phyloP scores from a whole-genome alignment of 2,888 invertebrate genomes.

The Leucophora obtusa region DNA sequence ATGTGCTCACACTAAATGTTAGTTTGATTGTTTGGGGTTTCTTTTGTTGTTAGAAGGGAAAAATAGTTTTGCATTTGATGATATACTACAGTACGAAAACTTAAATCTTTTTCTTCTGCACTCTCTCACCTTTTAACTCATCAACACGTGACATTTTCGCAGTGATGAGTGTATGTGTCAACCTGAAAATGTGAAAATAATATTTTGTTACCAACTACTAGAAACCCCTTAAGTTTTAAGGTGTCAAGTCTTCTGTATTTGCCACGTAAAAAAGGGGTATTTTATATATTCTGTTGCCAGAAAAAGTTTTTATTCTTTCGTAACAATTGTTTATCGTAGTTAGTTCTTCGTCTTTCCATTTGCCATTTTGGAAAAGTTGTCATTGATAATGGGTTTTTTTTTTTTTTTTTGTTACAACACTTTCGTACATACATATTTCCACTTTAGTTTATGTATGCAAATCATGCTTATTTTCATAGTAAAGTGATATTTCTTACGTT shows the following conservation, averaged over 20 bases:
- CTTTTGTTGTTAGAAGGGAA: not conserved
- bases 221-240: conserved; percentile 37
- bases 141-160: conserved; percentile 53
- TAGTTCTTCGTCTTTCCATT: conserved; percentile 11
- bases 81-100: not conserved
- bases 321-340: conserved; percentile 44
- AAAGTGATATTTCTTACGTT: conserved; percentile 64
- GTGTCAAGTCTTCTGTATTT: conserved; percentile 40
- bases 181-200: conserved; percentile 60
- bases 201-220: conserved; percentile 30
- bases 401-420: not conserved
- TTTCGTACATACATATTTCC: conserved; percentile 1
- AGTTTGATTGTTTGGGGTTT: conserved; percentile 50
- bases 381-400: not conserved
- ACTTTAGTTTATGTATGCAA: conserved; percentile 61
- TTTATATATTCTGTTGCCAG: not conserved
- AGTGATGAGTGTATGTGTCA: conserved; percentile 57
- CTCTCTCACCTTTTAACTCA: conserved; percentile 20
- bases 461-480: conserved; percentile 61
- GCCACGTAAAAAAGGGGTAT: conserved; percentile 15
- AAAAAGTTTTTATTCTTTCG: conserved; percentile 25
- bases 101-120: not conserved
- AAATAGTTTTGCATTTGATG: conserved; percentile 31
- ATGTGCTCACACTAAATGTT: conserved; percentile 42
- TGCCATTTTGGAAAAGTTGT: not conserved